phyloP scores from a whole-genome alignment of 2,113 vertebrate genomes.

The Pristiophorus japonicus region DNA sequence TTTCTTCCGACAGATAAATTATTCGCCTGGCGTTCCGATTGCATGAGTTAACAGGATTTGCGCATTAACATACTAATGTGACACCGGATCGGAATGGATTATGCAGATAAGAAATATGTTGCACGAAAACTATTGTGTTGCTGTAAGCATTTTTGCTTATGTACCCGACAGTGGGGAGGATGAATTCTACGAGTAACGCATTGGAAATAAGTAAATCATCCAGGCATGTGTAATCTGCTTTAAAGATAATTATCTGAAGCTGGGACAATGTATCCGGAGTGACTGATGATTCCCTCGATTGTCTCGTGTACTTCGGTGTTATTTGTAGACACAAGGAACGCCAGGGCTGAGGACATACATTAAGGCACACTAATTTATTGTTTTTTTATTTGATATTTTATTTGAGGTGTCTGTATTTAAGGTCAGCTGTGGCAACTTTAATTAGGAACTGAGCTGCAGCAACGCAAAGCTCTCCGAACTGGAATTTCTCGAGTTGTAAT shows the following conservation, averaged over 20 bases:
- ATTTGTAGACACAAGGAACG: not conserved
- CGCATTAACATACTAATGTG: conserved; percentile 34
- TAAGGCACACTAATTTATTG: not conserved
- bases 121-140: conserved; percentile 21
- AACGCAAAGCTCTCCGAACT: not conserved
- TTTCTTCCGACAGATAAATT: conserved; percentile 11
- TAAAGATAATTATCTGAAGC: not conserved
- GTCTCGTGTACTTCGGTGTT: not conserved
- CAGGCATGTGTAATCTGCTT: conserved; percentile 18
- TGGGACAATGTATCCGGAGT: not conserved
- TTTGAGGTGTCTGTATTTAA: not conserved
- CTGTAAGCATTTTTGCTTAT: not conserved
- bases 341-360: not conserved
- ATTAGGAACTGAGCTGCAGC: not conserved
- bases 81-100: conserved; percentile 23
- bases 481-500: not conserved
- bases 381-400: not conserved
- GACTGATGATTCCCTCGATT: not conserved
- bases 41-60: conserved; percentile 32
- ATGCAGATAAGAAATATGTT: conserved; percentile 32
- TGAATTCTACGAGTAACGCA: not conserved
- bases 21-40: not conserved
- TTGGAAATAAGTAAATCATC: not conserved
- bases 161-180: not conserved
- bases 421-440: not conserved